Percentiles rank a stretch among this genome's conserved stretches.
These are phyloP conservation scores for Epinotia brunnichana DNA, from an alignment of 2,888 invertebrate genomes.

Conservation along the genomic window DNA sequence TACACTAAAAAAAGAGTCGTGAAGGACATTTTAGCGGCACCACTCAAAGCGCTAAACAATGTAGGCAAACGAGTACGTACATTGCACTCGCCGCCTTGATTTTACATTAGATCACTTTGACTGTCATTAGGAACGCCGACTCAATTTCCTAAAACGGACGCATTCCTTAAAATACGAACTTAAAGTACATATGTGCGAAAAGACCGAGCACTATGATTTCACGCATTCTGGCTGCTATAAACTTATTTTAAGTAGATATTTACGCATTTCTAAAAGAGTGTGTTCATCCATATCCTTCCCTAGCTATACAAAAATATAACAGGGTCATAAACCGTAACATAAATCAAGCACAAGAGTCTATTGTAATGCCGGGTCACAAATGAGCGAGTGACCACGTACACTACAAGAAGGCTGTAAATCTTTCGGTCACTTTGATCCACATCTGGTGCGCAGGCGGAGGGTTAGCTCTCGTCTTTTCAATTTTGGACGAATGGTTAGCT, in stretches of 20 bases:
- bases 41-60: not conserved
- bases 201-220: no score
- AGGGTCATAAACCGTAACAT: not conserved
- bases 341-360: not conserved
- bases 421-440: conserved; percentile 6
- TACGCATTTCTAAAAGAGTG: no score
- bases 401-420: conserved; percentile 14
- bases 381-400: conserved; percentile 12
- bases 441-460: conserved; percentile 8
- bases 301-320: not conserved
- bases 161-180: not conserved
- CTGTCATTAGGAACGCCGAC: conserved; percentile 3
- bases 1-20: no score
- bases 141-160: not conserved
- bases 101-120: conserved; percentile 26
- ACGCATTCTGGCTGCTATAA: no score
- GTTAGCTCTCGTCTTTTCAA: not conserved
- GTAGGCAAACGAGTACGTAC: conserved; percentile 10
- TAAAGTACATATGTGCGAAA: no score
- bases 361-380: conserved; percentile 8
- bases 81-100: conserved; percentile 10
- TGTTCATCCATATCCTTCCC: not conserved
- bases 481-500: not conserved
- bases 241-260: not conserved
- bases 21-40: not conserved